Conservation (phyloP, 2,113 vertebrate species). For the Salvator merianae region DNA sequence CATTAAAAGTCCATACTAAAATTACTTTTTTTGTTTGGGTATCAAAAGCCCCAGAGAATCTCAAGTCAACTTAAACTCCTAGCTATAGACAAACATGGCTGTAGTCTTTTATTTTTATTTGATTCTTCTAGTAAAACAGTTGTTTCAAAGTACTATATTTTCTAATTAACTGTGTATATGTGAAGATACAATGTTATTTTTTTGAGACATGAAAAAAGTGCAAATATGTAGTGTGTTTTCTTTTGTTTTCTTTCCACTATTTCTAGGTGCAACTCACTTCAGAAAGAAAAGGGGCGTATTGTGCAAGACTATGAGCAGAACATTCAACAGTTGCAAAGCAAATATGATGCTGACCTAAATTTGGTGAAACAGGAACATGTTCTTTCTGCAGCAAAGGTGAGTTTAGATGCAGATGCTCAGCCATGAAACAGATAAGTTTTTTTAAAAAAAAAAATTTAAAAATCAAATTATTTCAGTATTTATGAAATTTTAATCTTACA, state of each 20-base stretch:
- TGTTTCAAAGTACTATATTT: neutral
- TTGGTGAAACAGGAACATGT: conserved; percentile 84
- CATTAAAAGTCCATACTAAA: too few relatives aligned
- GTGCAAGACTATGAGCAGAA: conserved; percentile 75
- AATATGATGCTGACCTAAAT: conserved; percentile 79
- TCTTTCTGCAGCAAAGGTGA: conserved; percentile 86
- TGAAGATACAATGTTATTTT: neutral
- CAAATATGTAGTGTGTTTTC: conserved; percentile 13
- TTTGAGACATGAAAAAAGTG: neutral
- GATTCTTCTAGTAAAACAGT: neutral
- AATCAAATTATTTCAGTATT: neutral
- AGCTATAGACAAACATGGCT: too few relatives aligned
- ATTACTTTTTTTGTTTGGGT: too few relatives aligned
- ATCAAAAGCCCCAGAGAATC: too few relatives aligned
- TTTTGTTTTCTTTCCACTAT: conserved; percentile 42
- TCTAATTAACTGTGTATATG: neutral
- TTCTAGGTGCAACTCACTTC: conserved; percentile 75
- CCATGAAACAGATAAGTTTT: neutral
- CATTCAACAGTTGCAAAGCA: conserved; percentile 78
- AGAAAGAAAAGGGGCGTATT: conserved; percentile 82
- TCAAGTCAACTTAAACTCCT: too few relatives aligned
- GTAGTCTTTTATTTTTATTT: too few relatives aligned
- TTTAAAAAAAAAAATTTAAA: neutral
- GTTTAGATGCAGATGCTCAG: neutral
- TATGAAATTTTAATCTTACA: neutral